Base-by-base conservation (phyloP, 2,888 invertebrate genomes). In the Scaptomyza flava region DNA sequence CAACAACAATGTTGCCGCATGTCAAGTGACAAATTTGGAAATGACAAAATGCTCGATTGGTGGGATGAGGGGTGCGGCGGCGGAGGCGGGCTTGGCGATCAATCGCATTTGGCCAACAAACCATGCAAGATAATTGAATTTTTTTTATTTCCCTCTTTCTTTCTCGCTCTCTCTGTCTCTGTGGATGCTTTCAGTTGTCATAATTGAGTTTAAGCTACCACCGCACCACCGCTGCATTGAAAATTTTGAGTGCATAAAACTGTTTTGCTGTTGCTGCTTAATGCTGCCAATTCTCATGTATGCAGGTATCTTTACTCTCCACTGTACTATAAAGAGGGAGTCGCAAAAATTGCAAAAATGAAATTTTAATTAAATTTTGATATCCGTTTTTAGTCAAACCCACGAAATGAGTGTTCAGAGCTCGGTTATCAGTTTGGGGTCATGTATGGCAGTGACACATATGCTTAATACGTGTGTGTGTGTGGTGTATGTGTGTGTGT, bases 11-110 rank as follows among this genome's bases (percentile, higher is more conserved):
- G 72, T 46, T 84, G 81, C 69, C 80, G 57, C 70, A 73, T 77
- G 84, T 84, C 87, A 87, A 89, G 85, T 87, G 84, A 89, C 89
- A 84, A 84, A 84, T 89, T 84, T 89, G 78, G 69, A 79, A 89
- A 83, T 83, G 87, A 86, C 78, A 88, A 83, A 84, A 88, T 80
- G 70, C 68, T 54, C 65, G 76, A 78, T 81, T 79, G 72, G 76
- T 33, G 17, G 20, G 20, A 14, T 11, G 12, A 27, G n/a, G 2
- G 31, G 8, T 2, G 4, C 2, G 17, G 1, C 1, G 1, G 17
- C 1, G 12, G 4, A 34, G 14, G 42, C 11, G 36, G 8, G 7
- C 12, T n/a, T 7, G 14, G 45, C 45, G 38, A 70, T 62, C 59
- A 38, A 64, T 46, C 65, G 71, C 36, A 36, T 57, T 75, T 76